Conservation (phyloP, 1,140 invertebrate species). For the Drosophila jambulina region DNA sequence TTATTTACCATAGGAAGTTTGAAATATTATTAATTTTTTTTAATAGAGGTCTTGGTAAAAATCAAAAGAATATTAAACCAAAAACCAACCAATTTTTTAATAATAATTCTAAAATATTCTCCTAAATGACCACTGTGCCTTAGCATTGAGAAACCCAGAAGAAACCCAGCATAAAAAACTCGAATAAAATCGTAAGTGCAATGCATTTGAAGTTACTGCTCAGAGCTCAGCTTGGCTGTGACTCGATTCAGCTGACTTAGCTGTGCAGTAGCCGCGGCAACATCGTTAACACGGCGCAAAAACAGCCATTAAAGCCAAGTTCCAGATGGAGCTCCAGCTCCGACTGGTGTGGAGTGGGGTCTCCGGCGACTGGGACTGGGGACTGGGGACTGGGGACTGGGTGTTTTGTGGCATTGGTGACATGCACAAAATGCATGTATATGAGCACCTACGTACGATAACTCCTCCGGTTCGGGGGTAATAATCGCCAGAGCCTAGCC, state of each 20-base stretch:
- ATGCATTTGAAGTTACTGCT: constrained; percentile 58
- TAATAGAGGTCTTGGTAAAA: neutral
- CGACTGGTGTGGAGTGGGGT: constrained; percentile 14
- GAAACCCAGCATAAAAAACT: constrained; percentile 3
- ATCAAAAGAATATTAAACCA: neutral
- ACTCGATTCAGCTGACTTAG: constrained; percentile 42
- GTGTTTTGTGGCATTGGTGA: constrained; percentile 65
- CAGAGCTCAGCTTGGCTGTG: constrained; percentile 16
- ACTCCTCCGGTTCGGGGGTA: constrained; percentile 64
- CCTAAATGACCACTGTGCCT: constrained; percentile 28
- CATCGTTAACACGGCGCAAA: constrained; percentile 78
- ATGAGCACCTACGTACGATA: constrained; percentile 79
- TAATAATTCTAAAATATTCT: neutral
- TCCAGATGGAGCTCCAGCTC: constrained; percentile 41
- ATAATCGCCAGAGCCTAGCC: constrained; percentile 62
- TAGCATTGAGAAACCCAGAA: constrained; percentile 23
- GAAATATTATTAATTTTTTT: too few relatives aligned
- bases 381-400: constrained; percentile 21
- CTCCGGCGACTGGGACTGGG: constrained; percentile 31
- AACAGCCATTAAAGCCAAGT: constrained; percentile 76
- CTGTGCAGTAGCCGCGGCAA: constrained; percentile 65
- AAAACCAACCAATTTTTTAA: neutral
- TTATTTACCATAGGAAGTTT: too few relatives aligned
- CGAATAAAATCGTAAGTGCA: constrained; percentile 56
- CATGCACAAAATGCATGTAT: constrained; percentile 83